A percentile compares a stretch with the other conserved stretches of the same genome.
Evolutionary conservation across 2,113 vertebrate species (phyloP).

Genomic region (Periophthalmodon schlosseri): DNA sequence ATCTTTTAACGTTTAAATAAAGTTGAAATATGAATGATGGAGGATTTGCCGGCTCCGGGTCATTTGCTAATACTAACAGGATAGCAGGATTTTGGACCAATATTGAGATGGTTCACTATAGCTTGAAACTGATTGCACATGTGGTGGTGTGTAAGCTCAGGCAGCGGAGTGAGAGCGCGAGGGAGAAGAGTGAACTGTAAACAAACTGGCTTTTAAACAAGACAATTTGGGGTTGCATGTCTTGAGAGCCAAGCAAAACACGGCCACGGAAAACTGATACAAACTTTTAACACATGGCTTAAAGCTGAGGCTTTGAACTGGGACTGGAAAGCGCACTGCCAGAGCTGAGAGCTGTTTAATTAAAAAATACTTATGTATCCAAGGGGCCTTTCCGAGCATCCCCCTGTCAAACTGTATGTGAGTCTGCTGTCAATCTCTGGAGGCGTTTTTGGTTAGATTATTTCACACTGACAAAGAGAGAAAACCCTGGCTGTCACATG

Average conservation of each 20-base stretch:
- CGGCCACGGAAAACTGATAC: conserved; percentile 76
- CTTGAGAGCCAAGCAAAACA: conserved; percentile 80
- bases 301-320: conserved; percentile 74
- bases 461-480: conserved; percentile 59
- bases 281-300: conserved; percentile 82
- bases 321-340: conserved; percentile 51
- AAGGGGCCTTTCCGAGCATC: conserved; percentile 55
- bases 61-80: conserved; percentile 26
- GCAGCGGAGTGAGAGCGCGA: conserved; percentile 19
- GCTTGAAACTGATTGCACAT: conserved; percentile 58
- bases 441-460: conserved; percentile 65
- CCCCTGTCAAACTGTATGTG: conserved; percentile 75
- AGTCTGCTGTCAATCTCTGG: conserved; percentile 69
- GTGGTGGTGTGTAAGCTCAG: conserved; percentile 53
- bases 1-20: conserved; percentile 68
- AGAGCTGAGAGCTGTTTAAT: conserved; percentile 75
- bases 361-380: conserved; percentile 77
- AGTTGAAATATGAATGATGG: conserved; percentile 20
- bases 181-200: conserved; percentile 73
- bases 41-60: not conserved
- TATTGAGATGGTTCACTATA: conserved; percentile 35
- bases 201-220: conserved; percentile 82
- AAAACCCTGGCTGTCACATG: conserved; percentile 4
- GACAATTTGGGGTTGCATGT: conserved; percentile 76
- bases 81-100: conserved; percentile 5